phyloP scores from a whole-genome alignment of 2,888 invertebrate species.

The Sialis fuliginosa region DNA sequence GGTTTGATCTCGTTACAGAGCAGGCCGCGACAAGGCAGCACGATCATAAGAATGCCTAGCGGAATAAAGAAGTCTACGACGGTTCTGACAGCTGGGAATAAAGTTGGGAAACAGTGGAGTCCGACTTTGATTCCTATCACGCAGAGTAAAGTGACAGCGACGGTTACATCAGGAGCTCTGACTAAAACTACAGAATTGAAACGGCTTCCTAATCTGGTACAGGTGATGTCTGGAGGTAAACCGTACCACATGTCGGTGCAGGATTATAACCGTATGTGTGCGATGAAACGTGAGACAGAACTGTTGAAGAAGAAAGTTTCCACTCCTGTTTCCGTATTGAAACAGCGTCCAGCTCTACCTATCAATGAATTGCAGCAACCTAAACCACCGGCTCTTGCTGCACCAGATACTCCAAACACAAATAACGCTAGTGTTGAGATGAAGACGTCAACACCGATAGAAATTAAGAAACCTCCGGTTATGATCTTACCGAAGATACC shows the following conservation, averaged over 20 bases:
- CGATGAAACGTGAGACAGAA: slow-evolving; percentile 41
- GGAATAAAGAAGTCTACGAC: slow-evolving; percentile 19
- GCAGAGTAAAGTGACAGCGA: slow-evolving; percentile 18
- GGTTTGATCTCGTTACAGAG: slow-evolving; percentile 22
- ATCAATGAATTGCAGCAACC: slow-evolving; percentile 4
- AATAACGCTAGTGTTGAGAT: background rate
- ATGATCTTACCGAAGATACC: slow-evolving; percentile 60
- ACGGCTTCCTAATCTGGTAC: slow-evolving; percentile 44
- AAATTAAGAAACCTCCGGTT: slow-evolving; percentile 20
- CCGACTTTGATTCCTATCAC: slow-evolving; percentile 51
- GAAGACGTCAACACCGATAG: slow-evolving; percentile 4
- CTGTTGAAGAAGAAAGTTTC: slow-evolving; percentile 24
- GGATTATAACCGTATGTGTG: slow-evolving; percentile 66
- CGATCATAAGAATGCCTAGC: slow-evolving; percentile 12
- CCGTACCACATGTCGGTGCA: slow-evolving; percentile 61
- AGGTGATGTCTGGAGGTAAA: slow-evolving; percentile 59
- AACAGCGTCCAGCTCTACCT: slow-evolving; percentile 7
- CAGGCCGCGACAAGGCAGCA: slow-evolving; percentile 14
- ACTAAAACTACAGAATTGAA: slow-evolving; percentile 28
- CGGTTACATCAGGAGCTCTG: slow-evolving; percentile 16
- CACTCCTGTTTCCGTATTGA: slow-evolving; percentile 7
- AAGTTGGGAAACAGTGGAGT: slow-evolving; percentile 48
- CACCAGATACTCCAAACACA: slow-evolving; percentile 4
- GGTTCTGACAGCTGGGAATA: slow-evolving; percentile 21
- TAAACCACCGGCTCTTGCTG: slow-evolving; percentile 1